Evolutionary conservation across 1,140 invertebrate genomes (phyloP), one percentile per base, ranked within the genome.

Genomic region (Saccostrea glomerata): DNA sequence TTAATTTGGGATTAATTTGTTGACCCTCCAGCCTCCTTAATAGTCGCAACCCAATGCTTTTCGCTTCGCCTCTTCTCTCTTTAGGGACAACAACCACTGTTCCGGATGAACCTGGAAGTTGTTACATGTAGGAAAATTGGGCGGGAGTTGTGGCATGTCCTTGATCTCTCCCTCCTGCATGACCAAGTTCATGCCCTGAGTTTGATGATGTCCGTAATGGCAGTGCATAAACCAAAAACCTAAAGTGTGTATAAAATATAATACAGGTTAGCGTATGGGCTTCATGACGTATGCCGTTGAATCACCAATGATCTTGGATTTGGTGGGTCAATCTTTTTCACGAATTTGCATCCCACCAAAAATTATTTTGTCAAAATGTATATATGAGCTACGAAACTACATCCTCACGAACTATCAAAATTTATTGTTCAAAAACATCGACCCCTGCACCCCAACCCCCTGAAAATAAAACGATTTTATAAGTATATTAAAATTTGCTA

Each of bases 211-310:
- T 90, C 98, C 97, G 83, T 98, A 97, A 93, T 98, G 98, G 92
- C 98, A 98, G 92, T 98, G 98, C 94, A 98, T 97, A 12, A 98
- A 94, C 98, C 98, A 98, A 92, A 97, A 98, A 60, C 97, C 70
- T 73, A 20, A 63, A 63, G n/a, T 30, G 25, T 11, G 11, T 25
- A 30, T 0, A 30, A 73, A 23, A 13, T 30, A 73, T 23, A 11
- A 25, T 25, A 25, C 1, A 30, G 11, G 12, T 13, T 30, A 17
- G 58, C 58, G 13, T 60, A 20, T 13, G 13, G 20, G 20, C 17
- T 13, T 60, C 13, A 60, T 60, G 13, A 36, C 30, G 30, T 36
- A 36, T 2, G 2, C 30, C 2, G 2, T 36, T 2, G 0, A 1
- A 58, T 58, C 11, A 13, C 11, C 11, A 58, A 17, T 13, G 56